Evolutionary conservation across 1,140 invertebrate genomes (phyloP).

Genomic region (Drosophila bipectinata): DNA sequence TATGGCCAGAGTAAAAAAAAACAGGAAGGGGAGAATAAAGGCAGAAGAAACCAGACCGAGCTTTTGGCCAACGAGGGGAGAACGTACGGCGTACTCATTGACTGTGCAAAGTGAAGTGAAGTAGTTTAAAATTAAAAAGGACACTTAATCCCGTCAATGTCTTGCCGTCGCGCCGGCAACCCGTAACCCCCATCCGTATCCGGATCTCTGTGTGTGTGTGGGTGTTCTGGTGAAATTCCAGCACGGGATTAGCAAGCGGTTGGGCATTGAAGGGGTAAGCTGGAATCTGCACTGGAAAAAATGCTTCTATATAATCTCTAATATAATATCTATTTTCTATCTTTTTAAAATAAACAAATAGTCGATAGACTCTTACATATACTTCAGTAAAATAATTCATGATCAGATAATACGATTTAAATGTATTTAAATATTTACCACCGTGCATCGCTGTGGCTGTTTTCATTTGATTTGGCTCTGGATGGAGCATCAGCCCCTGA

Average conservation of each 20-base stretch:
- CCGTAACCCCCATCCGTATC: constrained; percentile 8
- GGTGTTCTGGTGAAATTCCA: constrained; percentile 45
- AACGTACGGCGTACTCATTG: constrained; percentile 44
- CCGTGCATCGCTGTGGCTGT: constrained; percentile 25
- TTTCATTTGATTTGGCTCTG: constrained; percentile 73
- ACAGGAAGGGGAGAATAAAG: constrained; percentile 1
- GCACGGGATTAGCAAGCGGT: constrained; percentile 53
- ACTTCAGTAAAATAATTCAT: too few relatives aligned
- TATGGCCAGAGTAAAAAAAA: constrained; percentile 19
- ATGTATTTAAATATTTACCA: not conserved
- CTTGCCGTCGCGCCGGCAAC: constrained; percentile 51
- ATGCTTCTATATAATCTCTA: too few relatives aligned
- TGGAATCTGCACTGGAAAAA: not conserved
- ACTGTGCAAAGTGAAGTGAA: constrained; percentile 75
- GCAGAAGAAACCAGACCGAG: constrained; percentile 16
- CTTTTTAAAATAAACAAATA: too few relatives aligned
- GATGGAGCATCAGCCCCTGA: constrained; percentile 14
- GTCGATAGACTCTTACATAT: too few relatives aligned
- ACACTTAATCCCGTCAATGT: constrained; percentile 77
- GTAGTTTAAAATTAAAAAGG: constrained; percentile 81
- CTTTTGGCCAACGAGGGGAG: constrained; percentile 1
- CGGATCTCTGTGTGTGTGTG: not conserved
- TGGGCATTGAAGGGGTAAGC: constrained; percentile 2
- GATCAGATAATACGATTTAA: too few relatives aligned
- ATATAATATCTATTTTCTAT: not conserved